Base-by-base conservation (phyloP, 1,140 invertebrate species). In the Sweltsa coloradensis region DNA sequence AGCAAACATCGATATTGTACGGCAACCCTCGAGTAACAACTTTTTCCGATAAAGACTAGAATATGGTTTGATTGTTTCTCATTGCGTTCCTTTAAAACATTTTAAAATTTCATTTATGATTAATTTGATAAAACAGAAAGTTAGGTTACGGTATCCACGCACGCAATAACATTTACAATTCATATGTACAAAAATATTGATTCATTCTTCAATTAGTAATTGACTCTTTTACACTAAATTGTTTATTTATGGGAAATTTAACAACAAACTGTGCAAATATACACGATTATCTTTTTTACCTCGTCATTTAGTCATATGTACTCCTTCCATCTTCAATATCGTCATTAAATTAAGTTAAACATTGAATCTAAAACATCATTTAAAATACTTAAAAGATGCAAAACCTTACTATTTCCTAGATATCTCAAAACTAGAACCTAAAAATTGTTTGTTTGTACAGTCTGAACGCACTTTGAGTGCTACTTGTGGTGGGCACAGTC, bases 171-270 rank as follows among this genome's bases (percentile, higher is more conserved):
- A 56, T 62, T 65, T 64, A 66, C 63, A 65, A 58, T n/a, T n/a
- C n/a, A n/a, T 68, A 68, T 68, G 60, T 69, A 69, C 66, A 69
- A 68, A 69, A 68, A 68, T 68, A 68, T 67, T 58, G 65, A 62
- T 66, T 63, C 60, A 60, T 45, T 58, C 51, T 57, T 58, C 44
- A 53, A 53, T 49, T 42, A 57, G 53, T 67, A 69, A 69, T 69
- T 69, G 67, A 69, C 67, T 50, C 68, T 68, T 68, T 64, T 69
- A 69, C 66, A 69, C 55, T 61, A 59, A 48, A 61, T 52, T 55
- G 46, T 61, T 51, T 56, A 55, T 56, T 57, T 51, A 48, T 50
- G 39, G 48, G 57, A 54, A 47, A 39, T 29, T 46, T 52, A 55
- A 50, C 37, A 54, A 51, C 57, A 58, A 48, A 55, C 55, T 58